Percentiles rank a stretch among this genome's conserved stretches.
These are phyloP conservation scores for Lordiphosa clarofinis DNA, from an alignment of 1,140 invertebrate genomes.

Conservation along the genomic window DNA sequence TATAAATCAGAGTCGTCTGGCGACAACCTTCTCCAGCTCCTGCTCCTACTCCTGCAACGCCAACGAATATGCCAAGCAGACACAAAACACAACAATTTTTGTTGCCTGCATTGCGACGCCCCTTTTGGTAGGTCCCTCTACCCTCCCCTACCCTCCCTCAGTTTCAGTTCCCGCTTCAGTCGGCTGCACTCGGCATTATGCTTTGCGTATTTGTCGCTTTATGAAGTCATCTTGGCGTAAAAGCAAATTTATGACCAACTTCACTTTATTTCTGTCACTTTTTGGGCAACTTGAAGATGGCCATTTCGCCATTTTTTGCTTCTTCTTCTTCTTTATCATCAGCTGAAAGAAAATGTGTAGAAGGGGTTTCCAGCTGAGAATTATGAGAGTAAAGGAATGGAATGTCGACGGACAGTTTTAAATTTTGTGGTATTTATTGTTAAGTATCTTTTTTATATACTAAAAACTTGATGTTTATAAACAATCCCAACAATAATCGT, in stretches of 20 bases:
- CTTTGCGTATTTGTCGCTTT: constrained; percentile 75
- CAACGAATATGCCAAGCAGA: constrained; percentile 45
- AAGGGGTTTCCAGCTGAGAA: too few relatives aligned
- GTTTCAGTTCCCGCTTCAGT: constrained; percentile 14
- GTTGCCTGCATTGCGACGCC: constrained; percentile 50
- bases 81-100: constrained; percentile 74
- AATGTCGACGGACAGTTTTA: too few relatives aligned
- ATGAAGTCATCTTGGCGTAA: constrained; percentile 77
- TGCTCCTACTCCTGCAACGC: neutral
- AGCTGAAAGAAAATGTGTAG: too few relatives aligned
- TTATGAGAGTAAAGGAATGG: too few relatives aligned
- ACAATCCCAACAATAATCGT: too few relatives aligned
- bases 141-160: too few relatives aligned
- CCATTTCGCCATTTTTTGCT: constrained; percentile 25
- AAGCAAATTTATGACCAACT: constrained; percentile 77
- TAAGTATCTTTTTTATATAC: too few relatives aligned
- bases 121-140: too few relatives aligned
- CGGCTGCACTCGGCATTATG: constrained; percentile 69
- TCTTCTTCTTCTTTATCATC: too few relatives aligned
- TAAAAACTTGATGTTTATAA: too few relatives aligned
- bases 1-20: constrained; percentile 71
- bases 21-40: constrained; percentile 3
- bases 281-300: constrained; percentile 64
- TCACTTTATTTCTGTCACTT: constrained; percentile 74
- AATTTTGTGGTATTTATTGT: too few relatives aligned